Evolutionary conservation across 2,888 invertebrate genomes (phyloP).

Genomic region (Lumbricus terrestris): DNA sequence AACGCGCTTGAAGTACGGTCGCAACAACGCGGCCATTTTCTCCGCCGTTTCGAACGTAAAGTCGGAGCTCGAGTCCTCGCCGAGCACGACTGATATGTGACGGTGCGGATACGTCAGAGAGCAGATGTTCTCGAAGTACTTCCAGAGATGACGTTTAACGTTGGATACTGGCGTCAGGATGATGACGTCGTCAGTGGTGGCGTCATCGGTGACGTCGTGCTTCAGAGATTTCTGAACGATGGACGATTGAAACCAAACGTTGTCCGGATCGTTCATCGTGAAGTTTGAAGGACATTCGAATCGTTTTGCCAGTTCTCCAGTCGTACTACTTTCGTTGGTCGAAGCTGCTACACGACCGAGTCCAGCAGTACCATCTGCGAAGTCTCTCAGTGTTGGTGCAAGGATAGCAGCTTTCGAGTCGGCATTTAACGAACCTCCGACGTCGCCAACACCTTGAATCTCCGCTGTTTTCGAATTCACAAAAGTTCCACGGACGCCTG

Average conservation of each 20-base stretch:
- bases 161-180: conserved; percentile 52
- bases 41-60: conserved; percentile 44
- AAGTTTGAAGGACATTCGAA: neutral
- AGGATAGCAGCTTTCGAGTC: neutral
- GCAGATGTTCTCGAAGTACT: conserved; percentile 43
- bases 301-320: neutral
- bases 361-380: neutral
- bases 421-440: neutral
- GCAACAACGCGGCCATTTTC: conserved; percentile 39
- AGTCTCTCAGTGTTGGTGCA: neutral
- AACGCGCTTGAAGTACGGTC: conserved; percentile 41
- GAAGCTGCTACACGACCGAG: neutral
- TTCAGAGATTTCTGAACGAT: neutral
- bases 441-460: too few species aligned
- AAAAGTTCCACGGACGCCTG: neutral
- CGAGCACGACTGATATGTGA: conserved; percentile 49
- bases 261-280: neutral
- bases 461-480: neutral
- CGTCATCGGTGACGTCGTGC: neutral
- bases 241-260: neutral
- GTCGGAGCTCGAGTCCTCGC: conserved; percentile 53
- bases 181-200: conserved; percentile 27
- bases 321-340: neutral
- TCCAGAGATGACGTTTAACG: conserved; percentile 41
- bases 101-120: conserved; percentile 49